Conservation (phyloP, 2,888 invertebrate species). For the Ectobius pallidus region DNA sequence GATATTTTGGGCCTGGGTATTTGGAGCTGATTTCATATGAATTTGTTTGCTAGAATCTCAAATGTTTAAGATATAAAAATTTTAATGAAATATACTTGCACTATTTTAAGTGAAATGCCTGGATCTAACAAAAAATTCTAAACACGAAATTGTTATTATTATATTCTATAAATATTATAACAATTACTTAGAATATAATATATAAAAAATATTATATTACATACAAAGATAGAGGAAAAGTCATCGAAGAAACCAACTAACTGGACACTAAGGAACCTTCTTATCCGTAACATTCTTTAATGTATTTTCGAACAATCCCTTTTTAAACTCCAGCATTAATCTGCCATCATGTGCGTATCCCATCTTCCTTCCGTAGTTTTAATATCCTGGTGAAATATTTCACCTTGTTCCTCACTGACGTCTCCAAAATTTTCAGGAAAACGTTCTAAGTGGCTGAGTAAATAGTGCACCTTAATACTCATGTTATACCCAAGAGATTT, state of each 20-base stretch:
- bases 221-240: background rate
- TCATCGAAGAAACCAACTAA: background rate
- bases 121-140: too few species aligned
- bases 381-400: background rate
- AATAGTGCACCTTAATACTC: too few species aligned
- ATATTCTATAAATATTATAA: too few species aligned
- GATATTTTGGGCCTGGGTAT: background rate
- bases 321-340: slow-evolving; percentile 4
- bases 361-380: background rate
- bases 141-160: too few species aligned
- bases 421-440: too few species aligned
- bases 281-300: background rate
- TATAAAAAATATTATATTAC: background rate
- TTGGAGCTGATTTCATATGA: background rate
- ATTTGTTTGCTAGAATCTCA: background rate
- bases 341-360: slow-evolving; percentile 11
- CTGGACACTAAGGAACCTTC: background rate
- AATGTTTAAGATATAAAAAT: background rate
- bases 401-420: too few species aligned
- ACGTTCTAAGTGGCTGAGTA: too few species aligned
- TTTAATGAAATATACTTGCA: background rate
- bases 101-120: background rate
- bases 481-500: too few species aligned
- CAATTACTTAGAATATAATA: background rate
- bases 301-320: background rate